These are phyloP conservation scores for Mobula birostris DNA, from an alignment of 2,113 vertebrate species.

Conservation along the genomic window DNA sequence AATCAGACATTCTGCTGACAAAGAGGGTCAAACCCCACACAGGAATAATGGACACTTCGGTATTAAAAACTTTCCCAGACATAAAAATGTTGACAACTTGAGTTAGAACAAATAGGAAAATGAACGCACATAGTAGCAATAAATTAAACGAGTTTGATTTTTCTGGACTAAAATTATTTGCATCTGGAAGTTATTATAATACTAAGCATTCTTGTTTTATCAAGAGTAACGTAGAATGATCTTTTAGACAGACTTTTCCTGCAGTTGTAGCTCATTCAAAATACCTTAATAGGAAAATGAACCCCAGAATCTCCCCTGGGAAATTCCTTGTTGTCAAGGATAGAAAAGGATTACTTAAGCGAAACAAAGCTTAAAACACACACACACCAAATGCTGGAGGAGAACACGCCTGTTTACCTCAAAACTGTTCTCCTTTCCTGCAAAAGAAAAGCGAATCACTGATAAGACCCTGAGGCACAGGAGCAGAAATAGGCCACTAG, in stretches of 20 bases:
- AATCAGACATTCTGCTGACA: neutral
- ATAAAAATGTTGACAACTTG: neutral
- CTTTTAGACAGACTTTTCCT: neutral
- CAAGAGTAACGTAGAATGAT: neutral
- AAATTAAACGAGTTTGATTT: neutral
- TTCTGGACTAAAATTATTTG: neutral
- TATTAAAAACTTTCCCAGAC: neutral
- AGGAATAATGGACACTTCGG: neutral
- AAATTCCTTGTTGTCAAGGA: neutral
- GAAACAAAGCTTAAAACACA: neutral
- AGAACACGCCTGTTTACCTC: neutral
- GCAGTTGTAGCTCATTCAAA: neutral
- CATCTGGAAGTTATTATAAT: neutral
- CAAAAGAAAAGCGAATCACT: neutral
- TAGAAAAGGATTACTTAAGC: neutral
- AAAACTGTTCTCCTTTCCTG: neutral
- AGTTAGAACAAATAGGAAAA: neutral
- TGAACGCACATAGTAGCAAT: neutral
- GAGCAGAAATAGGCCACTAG: neutral
- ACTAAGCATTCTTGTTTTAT: neutral
- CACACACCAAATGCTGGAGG: no score
- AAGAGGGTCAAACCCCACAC: neutral
- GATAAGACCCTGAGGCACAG: neutral
- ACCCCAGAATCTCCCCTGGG: neutral
- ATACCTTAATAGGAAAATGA: conserved; percentile 4